Evolutionary conservation across 2,113 vertebrate species (phyloP).

Genomic region (Mesocricetus auratus): DNA sequence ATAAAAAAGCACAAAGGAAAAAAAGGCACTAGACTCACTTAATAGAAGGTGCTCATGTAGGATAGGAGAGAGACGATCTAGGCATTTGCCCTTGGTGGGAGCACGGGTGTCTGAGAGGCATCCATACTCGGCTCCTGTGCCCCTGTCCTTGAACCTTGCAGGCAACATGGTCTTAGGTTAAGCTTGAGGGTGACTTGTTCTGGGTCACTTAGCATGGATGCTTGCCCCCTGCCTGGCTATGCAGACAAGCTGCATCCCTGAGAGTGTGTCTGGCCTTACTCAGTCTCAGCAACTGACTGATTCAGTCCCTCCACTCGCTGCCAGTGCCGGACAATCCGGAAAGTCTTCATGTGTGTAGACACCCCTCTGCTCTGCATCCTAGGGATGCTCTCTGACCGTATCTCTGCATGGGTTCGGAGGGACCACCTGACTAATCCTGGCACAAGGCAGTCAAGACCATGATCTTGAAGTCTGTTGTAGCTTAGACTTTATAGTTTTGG

Average conservation of each 20-base stretch:
- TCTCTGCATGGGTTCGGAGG: neutral
- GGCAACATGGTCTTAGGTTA: neutral
- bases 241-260: accelerated
- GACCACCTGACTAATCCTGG: too few species aligned
- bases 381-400: accelerated
- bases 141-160: accelerated
- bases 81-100: too few species aligned
- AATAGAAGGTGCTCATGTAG: neutral
- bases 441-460: too few species aligned
- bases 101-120: accelerated
- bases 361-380: too few species aligned
- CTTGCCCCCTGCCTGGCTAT: neutral
- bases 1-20: neutral
- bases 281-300: neutral
- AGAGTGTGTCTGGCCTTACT: neutral
- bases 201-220: accelerated
- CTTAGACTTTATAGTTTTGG: neutral
- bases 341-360: neutral
- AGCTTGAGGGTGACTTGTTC: neutral
- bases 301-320: neutral
- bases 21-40: too few species aligned
- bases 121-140: accelerated
- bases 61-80: neutral
- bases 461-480: neutral
- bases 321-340: accelerated